Evolutionary conservation across 2,113 vertebrate species (phyloP), one percentile per base, ranked within the genome.

Genomic region (Hippoglossus stenolepis): DNA sequence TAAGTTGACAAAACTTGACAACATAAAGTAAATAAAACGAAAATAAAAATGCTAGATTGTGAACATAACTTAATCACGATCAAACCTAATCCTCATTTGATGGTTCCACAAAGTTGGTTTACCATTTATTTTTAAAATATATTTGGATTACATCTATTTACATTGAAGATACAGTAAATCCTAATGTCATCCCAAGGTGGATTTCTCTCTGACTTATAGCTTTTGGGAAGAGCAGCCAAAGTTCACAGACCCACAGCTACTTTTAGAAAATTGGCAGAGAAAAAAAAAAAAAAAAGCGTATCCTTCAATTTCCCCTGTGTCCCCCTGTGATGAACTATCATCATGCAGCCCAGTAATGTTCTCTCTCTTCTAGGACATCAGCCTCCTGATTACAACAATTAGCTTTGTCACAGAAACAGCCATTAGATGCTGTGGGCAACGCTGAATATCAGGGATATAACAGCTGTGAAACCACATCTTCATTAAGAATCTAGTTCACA

Each of bases 321-420:
- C 18, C 14, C 14, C 5, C 45, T 43, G 68, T 81, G 63, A 84
- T 61, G 23, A 85, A 45, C 59, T 56, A 68, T 67, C 62, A 88
- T 81, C 57, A 60, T 3, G n/a, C 59, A 83, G 56, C 72, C 59
- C 53, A 31, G 61, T 75, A 74, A 84, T 83, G 76, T 70, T 15
- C 43, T 13, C 62, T 38, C 54, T 24, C 66, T 71, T 26, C 15
- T 10, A 1, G 2, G 23, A 26, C 61, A 61, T 61, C 77, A 83
- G 69, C 21, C 28, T 18, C 57, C 68, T 84, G 77, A 87, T 88
- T 80, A 80, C 77, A 84, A 79, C 76, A 77, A 85, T 87, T 86
- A 78, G 26, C 69, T 61, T 12, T 58, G 74, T 66, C 68, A 79
- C 73, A 70, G 61, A 56, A 58, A 65, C 21, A 18, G 26, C 26